These are phyloP conservation scores for Cotesia chilonis DNA, from an alignment of 1,140 invertebrate species.

Conservation along the genomic window DNA sequence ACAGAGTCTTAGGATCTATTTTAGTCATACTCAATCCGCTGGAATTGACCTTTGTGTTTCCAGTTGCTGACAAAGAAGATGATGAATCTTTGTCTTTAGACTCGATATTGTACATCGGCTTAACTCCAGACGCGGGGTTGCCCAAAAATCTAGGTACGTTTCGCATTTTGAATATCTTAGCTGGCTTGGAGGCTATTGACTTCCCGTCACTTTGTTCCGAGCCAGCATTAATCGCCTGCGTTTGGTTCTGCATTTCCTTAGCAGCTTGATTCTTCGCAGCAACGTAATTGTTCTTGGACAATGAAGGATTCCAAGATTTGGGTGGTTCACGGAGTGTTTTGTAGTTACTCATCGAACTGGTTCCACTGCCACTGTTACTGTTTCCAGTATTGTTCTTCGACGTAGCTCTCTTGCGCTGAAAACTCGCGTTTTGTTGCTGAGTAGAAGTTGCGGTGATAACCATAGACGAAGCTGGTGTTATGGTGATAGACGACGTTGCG, in stretches of 20 bases:
- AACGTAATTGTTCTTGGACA: slow-evolving; percentile 66
- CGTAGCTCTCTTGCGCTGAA: slow-evolving; percentile 40
- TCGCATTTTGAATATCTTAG: slow-evolving; percentile 70
- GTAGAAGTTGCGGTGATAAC: not conserved
- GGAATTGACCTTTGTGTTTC: slow-evolving; percentile 33
- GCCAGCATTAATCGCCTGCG: not conserved
- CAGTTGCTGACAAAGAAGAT: slow-evolving; percentile 1
- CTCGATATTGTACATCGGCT: slow-evolving; percentile 68
- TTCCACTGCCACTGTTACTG: not conserved
- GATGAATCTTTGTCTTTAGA: slow-evolving; percentile 28
- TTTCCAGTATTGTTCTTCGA: slow-evolving; percentile 2
- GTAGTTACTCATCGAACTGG: slow-evolving; percentile 52
- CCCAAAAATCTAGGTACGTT: slow-evolving; percentile 71
- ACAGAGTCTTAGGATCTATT: slow-evolving; percentile 71
- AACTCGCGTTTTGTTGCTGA: slow-evolving; percentile 34
- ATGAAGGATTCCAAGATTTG: slow-evolving; percentile 70
- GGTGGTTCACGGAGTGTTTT: slow-evolving; percentile 69
- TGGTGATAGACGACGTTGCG: not conserved
- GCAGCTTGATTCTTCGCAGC: slow-evolving; percentile 62
- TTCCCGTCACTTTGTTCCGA: slow-evolving; percentile 45
- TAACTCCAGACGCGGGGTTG: slow-evolving; percentile 71
- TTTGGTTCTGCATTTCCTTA: slow-evolving; percentile 43
- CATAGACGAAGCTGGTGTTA: not conserved
- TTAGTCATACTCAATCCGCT: slow-evolving; percentile 66
- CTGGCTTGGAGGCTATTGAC: slow-evolving; percentile 61